Percentiles rank a stretch among this genome's conserved stretches.
Evolutionary conservation across 2,113 vertebrate species (phyloP).

Genomic region (Balaenoptera acutorostrata): DNA sequence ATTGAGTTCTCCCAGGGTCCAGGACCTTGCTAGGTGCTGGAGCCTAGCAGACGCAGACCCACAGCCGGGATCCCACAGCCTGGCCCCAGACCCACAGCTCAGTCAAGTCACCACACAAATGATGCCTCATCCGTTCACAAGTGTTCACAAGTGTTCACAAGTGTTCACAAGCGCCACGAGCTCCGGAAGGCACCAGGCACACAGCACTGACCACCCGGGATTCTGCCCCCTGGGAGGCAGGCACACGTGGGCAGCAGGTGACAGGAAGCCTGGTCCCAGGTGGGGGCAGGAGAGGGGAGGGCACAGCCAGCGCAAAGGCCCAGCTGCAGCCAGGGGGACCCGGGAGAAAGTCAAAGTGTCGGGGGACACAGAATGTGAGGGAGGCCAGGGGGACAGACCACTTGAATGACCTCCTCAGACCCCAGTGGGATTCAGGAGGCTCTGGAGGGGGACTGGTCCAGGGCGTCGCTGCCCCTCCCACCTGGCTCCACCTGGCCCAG

Average conservation of each 20-base stretch:
- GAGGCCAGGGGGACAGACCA: too few species aligned
- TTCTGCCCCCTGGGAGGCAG: not conserved
- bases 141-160: too few species aligned
- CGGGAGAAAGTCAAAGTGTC: not conserved
- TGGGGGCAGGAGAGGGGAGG: not conserved
- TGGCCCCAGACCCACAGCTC: not conserved
- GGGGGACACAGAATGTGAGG: fast-evolving
- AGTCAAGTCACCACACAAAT: not conserved
- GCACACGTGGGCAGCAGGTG: not conserved
- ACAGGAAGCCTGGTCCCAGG: not conserved
- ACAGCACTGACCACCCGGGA: not conserved
- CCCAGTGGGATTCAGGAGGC: not conserved
- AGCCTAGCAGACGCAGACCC: not conserved
- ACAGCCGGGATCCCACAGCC: not conserved
- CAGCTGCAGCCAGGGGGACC: too few species aligned
- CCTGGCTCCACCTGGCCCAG: not conserved
- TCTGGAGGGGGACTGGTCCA: too few species aligned
- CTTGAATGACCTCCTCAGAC: not conserved
- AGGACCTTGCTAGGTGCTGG: not conserved
- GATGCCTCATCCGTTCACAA: too few species aligned
- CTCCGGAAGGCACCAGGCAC: not conserved
- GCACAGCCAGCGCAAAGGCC: not conserved
- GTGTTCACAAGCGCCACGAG: not conserved
- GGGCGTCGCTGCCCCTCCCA: too few species aligned
- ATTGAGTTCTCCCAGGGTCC: not conserved